These are phyloP conservation scores for Astyanax mexicanus DNA, from an alignment of 2,797 vertebrate genomes.

Conservation along the genomic window DNA sequence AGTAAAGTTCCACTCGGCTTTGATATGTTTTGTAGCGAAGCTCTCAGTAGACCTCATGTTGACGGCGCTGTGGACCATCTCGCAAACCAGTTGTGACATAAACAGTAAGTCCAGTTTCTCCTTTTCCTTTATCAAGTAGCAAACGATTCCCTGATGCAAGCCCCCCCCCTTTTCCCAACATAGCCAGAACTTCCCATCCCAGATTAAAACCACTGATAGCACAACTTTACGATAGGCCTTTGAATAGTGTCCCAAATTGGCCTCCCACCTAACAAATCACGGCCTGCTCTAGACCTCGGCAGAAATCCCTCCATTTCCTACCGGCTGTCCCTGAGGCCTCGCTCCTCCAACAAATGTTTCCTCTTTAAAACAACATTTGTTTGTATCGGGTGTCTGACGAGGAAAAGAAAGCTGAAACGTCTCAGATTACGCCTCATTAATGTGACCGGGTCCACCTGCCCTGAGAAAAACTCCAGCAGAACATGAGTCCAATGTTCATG, in stretches of 20 bases:
- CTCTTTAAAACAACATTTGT: constrained; percentile 55
- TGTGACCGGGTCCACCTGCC: constrained; percentile 53
- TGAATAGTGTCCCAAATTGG: constrained; percentile 38
- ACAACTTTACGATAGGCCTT: constrained; percentile 36
- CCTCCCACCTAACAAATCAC: constrained; percentile 52
- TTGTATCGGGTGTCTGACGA: constrained; percentile 53
- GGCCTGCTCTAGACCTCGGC: constrained; percentile 27
- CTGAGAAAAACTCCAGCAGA: constrained; percentile 24
- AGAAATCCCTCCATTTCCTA: constrained; percentile 37
- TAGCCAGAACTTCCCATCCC: constrained; percentile 39
- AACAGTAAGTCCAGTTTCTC: constrained; percentile 34
- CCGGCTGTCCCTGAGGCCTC: constrained; percentile 29
- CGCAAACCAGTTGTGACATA: constrained; percentile 30
- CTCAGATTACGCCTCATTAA: constrained; percentile 49
- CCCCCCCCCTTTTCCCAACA: constrained; percentile 47
- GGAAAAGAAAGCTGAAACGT: constrained; percentile 28
- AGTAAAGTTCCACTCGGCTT: background rate
- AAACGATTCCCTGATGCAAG: constrained; percentile 43
- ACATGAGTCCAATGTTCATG: background rate
- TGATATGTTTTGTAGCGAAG: background rate
- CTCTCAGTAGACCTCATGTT: background rate
- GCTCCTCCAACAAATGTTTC: constrained; percentile 49
- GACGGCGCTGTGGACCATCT: constrained; percentile 20
- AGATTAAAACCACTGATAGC: constrained; percentile 58
- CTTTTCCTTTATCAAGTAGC: constrained; percentile 51